Percentiles rank a stretch among this genome's conserved stretches.
Conservation (phyloP, 2,113 vertebrate genomes). For the Nanorana parkeri region DNA sequence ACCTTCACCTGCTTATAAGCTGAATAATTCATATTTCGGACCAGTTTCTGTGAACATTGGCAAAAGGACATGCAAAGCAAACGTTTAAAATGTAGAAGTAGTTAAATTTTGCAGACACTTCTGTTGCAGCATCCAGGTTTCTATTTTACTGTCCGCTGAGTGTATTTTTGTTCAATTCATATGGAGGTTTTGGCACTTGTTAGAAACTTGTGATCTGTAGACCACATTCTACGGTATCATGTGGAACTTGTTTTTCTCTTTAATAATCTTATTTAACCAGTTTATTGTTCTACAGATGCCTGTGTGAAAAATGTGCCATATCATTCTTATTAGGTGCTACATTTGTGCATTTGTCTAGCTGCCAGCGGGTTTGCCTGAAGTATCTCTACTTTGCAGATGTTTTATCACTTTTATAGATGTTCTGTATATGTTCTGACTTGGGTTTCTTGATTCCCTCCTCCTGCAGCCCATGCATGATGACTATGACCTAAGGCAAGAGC, state of each 20-base stretch:
- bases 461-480: slow-evolving; percentile 97
- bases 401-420: neutral
- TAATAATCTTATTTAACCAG: neutral
- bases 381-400: neutral
- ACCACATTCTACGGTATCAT: neutral
- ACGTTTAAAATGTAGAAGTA: too few species aligned
- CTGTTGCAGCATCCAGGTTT: too few species aligned
- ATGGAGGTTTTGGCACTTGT: neutral
- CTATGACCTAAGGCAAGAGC: slow-evolving; percentile 97
- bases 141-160: too few species aligned
- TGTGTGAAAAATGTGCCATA: neutral
- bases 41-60: too few species aligned
- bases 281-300: neutral
- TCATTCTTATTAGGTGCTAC: neutral
- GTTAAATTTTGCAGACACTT: too few species aligned
- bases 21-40: too few species aligned
- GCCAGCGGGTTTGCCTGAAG: neutral
- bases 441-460: slow-evolving; percentile 52
- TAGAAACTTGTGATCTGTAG: slow-evolving; percentile 4
- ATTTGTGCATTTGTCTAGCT: neutral
- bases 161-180: too few species aligned
- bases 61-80: too few species aligned
- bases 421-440: neutral
- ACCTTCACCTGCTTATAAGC: too few species aligned
- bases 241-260: too few species aligned